Percentiles rank a stretch among this genome's conserved stretches.
phyloP scores from a whole-genome alignment of 2,888 invertebrate genomes.

The Buathra laborator region DNA sequence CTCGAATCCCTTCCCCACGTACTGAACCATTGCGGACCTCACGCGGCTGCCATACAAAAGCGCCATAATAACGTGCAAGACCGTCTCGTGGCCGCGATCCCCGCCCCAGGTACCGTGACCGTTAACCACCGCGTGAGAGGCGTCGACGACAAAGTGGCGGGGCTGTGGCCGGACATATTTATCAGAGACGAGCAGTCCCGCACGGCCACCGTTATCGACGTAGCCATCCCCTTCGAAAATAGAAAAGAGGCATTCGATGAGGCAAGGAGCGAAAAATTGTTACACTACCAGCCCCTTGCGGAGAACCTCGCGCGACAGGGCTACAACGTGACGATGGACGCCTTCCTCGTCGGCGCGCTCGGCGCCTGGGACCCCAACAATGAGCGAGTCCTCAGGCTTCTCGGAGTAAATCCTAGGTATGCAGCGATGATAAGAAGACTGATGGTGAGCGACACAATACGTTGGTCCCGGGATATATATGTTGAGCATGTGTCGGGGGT shows the following conservation, averaged over 20 bases:
- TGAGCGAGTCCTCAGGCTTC: not conserved
- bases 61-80: constrained; percentile 74
- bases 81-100: constrained; percentile 67
- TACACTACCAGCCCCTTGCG: too few relatives aligned
- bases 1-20: constrained; percentile 81
- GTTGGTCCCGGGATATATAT: constrained; percentile 79
- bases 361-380: not conserved
- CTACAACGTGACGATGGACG: not conserved
- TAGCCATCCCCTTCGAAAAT: too few relatives aligned
- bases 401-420: constrained; percentile 65
- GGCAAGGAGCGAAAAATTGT: too few relatives aligned
- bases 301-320: constrained; percentile 17
- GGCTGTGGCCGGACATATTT: constrained; percentile 70
- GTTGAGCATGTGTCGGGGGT: constrained; percentile 77
- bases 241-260: too few relatives aligned
- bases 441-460: constrained; percentile 75
- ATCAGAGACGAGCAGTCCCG: constrained; percentile 68
- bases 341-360: not conserved
- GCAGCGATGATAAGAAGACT: constrained; percentile 73
- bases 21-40: not conserved
- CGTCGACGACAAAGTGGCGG: constrained; percentile 48
- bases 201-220: not conserved
- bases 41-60: constrained; percentile 73
- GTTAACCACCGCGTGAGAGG: constrained; percentile 64
- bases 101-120: constrained; percentile 51